A percentile compares a stretch with the other conserved stretches of the same genome.
phyloP scores from a whole-genome alignment of 2,888 invertebrate genomes.

The Melinaea menophilus region DNA sequence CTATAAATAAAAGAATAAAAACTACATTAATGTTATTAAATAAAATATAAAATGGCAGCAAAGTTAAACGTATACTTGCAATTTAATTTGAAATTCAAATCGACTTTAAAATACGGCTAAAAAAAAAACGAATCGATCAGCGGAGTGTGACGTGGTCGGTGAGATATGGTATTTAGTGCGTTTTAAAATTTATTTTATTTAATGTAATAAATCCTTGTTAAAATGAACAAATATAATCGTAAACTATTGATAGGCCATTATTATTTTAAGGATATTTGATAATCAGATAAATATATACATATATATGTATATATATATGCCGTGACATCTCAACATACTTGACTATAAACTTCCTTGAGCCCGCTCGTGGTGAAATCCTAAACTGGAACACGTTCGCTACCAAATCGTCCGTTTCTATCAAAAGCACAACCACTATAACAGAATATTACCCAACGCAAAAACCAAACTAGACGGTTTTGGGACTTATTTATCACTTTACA shows the following conservation, averaged over 20 bases:
- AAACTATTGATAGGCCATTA: no score
- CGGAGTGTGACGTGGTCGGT: constrained; percentile 25
- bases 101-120: constrained; percentile 13
- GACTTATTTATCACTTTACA: constrained; percentile 49
- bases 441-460: constrained; percentile 74
- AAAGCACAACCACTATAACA: constrained; percentile 73
- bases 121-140: constrained; percentile 18
- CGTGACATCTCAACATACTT: constrained; percentile 55
- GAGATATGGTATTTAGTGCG: constrained; percentile 15
- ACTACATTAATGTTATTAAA: background rate
- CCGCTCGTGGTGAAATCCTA: constrained; percentile 77
- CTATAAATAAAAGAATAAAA: background rate
- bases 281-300: no score
- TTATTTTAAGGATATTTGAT: no score
- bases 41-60: background rate
- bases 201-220: no score
- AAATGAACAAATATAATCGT: no score
- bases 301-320: background rate
- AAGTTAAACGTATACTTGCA: constrained; percentile 10
- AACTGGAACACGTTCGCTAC: constrained; percentile 72
- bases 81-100: constrained; percentile 14
- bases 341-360: constrained; percentile 76
- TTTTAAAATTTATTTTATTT: constrained; percentile 5
- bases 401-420: constrained; percentile 72
- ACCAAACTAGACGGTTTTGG: constrained; percentile 59